Evolutionary conservation across 2,113 vertebrate genomes (phyloP), one percentile per base, ranked within the genome.

Genomic region (Tamias sibiricus): DNA sequence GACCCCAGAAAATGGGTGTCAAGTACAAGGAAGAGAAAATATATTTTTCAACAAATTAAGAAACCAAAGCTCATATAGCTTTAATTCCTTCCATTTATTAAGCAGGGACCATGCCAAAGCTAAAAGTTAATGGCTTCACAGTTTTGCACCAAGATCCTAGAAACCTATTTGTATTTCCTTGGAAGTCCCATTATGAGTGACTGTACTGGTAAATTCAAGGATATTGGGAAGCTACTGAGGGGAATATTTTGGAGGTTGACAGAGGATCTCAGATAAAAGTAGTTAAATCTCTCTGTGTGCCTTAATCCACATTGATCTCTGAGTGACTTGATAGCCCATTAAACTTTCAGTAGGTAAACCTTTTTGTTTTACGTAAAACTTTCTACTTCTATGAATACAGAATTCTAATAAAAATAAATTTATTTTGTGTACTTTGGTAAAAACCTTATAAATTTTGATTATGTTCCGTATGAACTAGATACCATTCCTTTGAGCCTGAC

Each of bases 141-240:
- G 28, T 90, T 96, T 95, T 93, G 30, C 24, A 94, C 54, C 35
- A 94, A 91, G 76, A 81, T 24, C 54, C 40, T 91, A 42, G 52
- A 93, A 93, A 91, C 32, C 37, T 86, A n/a, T 76, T 88, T 84
- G 37, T 88, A 72, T 86, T n/a, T 87, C 71, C 89, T 95, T 62
- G 40, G 83, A 91, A 89, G 47, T 35, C 24, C 12, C 13, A n/a
- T 87, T 85, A 87, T 54, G 19, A 95, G 35, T 49, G 71, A 85
- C 17, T 80, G 1, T 26, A n/a, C 71, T 84, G 26, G 49, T 86
- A 49, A 94, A 42, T 94, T 52, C 74, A 86, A 85, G 52, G 35
- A 30, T 57, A 81, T 24, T 72, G 35, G 91, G 96, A 83, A 94
- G 81, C 62, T 94, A 71, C 35, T 91, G 57, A 87, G 17, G 49